Conservation (phyloP, 1,140 invertebrate genomes). For the Leptoteleia sp. region DNA sequence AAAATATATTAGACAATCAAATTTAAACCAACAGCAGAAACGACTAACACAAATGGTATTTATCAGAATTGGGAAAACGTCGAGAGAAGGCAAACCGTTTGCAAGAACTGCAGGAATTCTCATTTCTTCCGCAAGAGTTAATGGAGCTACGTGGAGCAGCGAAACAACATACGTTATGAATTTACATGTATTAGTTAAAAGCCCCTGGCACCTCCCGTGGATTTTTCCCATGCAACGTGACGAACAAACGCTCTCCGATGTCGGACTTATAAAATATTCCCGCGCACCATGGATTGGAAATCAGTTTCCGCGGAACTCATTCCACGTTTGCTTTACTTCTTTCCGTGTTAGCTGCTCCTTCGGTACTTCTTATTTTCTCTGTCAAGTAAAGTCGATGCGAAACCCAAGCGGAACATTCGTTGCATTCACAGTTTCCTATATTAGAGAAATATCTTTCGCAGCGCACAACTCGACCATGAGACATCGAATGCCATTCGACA, state of each 20-base stretch:
- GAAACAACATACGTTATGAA: conserved; percentile 16
- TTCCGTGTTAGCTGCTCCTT: conserved; percentile 36
- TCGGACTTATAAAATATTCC: conserved; percentile 61
- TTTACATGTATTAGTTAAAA: conserved; percentile 49
- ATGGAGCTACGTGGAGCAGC: conserved; percentile 1
- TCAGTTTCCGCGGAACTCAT: conserved; percentile 55
- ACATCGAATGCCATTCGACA: conserved; percentile 68
- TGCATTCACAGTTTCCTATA: conserved; percentile 57
- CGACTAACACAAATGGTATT: too few relatives aligned
- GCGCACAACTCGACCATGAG: conserved; percentile 69
- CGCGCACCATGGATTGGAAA: conserved; percentile 30
- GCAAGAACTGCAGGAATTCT: too few relatives aligned
- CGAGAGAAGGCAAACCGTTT: too few relatives aligned
- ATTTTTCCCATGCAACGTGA: conserved; percentile 30
- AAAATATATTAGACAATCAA: too few relatives aligned
- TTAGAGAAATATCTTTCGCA: conserved; percentile 68
- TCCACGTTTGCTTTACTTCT: conserved; percentile 55
- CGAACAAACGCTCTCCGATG: conserved; percentile 40
- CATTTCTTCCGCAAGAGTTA: too few relatives aligned
- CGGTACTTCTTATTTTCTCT: conserved; percentile 51
- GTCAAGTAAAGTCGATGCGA: conserved; percentile 63
- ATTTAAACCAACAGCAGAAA: too few relatives aligned
- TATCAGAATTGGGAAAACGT: too few relatives aligned
- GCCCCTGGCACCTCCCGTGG: neutral
- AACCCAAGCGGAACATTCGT: conserved; percentile 61